Evolutionary conservation across 2,113 vertebrate species (phyloP), one percentile per base, ranked within the genome.

Genomic region (Oryzias celebensis): DNA sequence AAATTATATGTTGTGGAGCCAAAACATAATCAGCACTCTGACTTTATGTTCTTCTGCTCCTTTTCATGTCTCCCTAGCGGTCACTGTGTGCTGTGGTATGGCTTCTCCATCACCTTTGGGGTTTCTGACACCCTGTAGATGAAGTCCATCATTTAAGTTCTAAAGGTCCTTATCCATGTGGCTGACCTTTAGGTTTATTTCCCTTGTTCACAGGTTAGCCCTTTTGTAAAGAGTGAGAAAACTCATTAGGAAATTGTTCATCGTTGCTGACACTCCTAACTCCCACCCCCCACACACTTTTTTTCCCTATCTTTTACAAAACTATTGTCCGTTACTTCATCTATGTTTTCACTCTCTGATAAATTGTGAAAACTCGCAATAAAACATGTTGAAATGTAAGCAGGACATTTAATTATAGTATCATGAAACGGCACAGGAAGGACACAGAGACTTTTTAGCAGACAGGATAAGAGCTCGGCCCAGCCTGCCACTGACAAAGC

Each of bases 381-480:
- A 45, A 18, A 75, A 42, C 43, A 43, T 18, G 28, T 24, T n/a
- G n/a, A 42, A 22, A 59, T 46, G 46, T 24, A 52, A 20, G 46
- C 14, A 36, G 36, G 48, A 46, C 4, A 1, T 57, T 43, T 17
- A 12, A 50, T 22, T 20, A n/a, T 14, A 7, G 24, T 3, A 57
- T 13, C 12, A 24, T 4, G 4, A 73, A 72, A 65, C 22, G 4
- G 17, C 13, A 42, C 16, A 41, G 26, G 52, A n/a, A 43, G 20
- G 66, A 67, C 50, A 6, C 48, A 1, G 51, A 5, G 45, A 49
- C 5, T 16, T 58, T 17, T 28, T 22, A 66, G 31, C n/a, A 28
- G 31, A 8, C 36, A 36, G 45, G 18, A 31, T 28, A 28, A 1
- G 4, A 58, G 47, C 7, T 4, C 58, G 20, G 41, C 48, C 54